Evolutionary conservation across 23 tunicate genomes (phyloP).

Genomic region (Corella eumyota): DNA sequence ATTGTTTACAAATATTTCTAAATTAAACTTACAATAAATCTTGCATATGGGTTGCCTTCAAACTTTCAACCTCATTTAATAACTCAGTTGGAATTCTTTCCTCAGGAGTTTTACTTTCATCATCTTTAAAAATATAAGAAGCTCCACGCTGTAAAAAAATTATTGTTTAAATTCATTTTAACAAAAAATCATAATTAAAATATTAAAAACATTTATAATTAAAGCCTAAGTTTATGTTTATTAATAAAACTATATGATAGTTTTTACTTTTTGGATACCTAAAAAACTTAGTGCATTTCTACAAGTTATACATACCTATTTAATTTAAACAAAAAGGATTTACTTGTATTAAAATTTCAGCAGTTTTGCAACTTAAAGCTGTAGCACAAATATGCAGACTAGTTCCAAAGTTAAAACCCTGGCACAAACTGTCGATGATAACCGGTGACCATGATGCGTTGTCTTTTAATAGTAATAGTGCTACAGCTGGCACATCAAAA

Average conservation of each 20-base stretch:
- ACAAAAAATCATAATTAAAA: neutral
- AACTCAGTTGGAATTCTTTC: constrained; percentile 36
- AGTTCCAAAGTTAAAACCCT: constrained; percentile 55
- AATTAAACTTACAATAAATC: constrained; percentile 14
- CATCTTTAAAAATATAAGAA: constrained; percentile 19
- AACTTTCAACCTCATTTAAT: constrained; percentile 4
- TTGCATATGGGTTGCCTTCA: constrained; percentile 19
- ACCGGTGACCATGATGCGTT: constrained; percentile 10
- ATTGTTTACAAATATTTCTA: neutral
- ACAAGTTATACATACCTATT: neutral
- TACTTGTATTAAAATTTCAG: constrained; percentile 54
- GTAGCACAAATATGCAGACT: constrained; percentile 63
- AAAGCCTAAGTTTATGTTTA: no score
- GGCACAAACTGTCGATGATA: constrained; percentile 52
- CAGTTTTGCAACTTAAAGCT: constrained; percentile 24
- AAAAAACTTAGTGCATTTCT: no score
- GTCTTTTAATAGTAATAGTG: constrained; percentile 15
- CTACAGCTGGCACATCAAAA: constrained; percentile 44
- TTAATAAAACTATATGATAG: no score
- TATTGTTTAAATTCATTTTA: constrained; percentile 5
- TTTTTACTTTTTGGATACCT: no score
- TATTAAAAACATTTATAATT: neutral
- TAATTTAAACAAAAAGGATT: neutral
- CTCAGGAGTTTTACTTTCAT: constrained; percentile 29
- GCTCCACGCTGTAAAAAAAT: constrained; percentile 48